These are phyloP conservation scores for Teleiodes luculella DNA, from an alignment of 2,888 invertebrate genomes.

Conservation along the genomic window DNA sequence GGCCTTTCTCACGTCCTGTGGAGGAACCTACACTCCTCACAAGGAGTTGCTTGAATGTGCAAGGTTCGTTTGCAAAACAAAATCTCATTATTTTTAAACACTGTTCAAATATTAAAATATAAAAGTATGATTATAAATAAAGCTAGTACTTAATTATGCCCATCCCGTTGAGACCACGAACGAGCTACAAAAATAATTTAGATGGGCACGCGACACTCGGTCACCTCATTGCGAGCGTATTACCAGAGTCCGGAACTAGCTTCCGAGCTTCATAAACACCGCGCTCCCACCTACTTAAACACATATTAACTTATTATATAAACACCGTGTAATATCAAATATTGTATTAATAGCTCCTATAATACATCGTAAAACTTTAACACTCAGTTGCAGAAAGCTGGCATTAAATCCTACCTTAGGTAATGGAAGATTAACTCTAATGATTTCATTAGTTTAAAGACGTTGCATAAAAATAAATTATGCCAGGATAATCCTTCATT, in stretches of 20 bases:
- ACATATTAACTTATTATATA: not conserved
- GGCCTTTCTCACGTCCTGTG: conserved; percentile 57
- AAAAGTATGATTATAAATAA: too few species aligned
- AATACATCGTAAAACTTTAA: not conserved
- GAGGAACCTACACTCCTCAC: conserved; percentile 59
- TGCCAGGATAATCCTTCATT: too few species aligned
- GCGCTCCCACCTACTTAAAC: not conserved
- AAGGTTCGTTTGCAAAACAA: conserved; percentile 55
- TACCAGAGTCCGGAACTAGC: conserved; percentile 21
- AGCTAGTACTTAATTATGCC: too few species aligned
- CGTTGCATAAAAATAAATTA: too few species aligned
- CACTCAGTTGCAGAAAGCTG: too few species aligned
- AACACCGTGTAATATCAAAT: not conserved
- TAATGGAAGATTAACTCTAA: too few species aligned
- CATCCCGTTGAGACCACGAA: conserved; percentile 49
- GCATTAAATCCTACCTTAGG: too few species aligned
- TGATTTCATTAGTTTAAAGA: too few species aligned
- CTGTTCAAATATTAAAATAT: conserved; percentile 1
- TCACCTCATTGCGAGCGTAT: conserved; percentile 27
- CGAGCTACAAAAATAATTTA: conserved; percentile 71
- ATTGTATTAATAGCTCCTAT: not conserved
- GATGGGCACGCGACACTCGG: conserved; percentile 52
- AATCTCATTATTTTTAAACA: not conserved
- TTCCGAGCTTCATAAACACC: conserved; percentile 12
- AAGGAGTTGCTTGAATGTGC: conserved; percentile 72